Base-by-base conservation (phyloP, 2,113 vertebrate species). In the Phalacrocorax aristotelis region DNA sequence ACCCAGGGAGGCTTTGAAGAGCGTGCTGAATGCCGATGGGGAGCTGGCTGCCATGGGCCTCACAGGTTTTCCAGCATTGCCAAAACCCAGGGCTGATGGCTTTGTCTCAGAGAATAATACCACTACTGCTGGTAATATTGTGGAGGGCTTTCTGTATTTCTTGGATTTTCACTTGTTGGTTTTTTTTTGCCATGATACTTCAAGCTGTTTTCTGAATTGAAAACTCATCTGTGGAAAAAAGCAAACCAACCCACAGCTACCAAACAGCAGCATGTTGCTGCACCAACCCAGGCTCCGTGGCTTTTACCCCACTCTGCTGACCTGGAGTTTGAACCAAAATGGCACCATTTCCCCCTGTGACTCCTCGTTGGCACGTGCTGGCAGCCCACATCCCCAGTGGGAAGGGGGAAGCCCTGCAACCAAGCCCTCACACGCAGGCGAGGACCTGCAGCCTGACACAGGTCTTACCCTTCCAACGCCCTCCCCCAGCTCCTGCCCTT, bases 341-440 rank as follows among this genome's bases (percentile, higher is more conserved):
- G 2, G 3, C 13, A 2, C 13, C 1, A 2, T 44, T 36, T 55
- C 18, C 30, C 26, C 23, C 20, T 9, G 7, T 0, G 3, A 22
- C 38, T 26, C 27, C 32, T 18, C 42, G 13, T 18, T 8, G 49
- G 68, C 49, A 21, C 2, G 10, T 1, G 1, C 68, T 32, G 25
- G 46, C 64, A 51, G 36, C 42, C 34, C 26, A 18, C n/a, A 29
- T 30, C 29, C 38, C 44, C 4, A 0, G 25, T 5, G 4, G 21
- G 22, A 57, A 34, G 5, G 22, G 36, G 32, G 15, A 58, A 52
- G 12, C 34, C 32, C 69, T 38, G 34, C 34, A 34, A 20, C 21
- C 18, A 23, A 52, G 36, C n/a, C 34, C 22, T 25, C 2, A 6
- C 16, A 9, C 51, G 22, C 42, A 46, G 32, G 32, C 49, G 32